Conservation (phyloP, 2,113 vertebrate genomes). For the Procavia capensis region DNA sequence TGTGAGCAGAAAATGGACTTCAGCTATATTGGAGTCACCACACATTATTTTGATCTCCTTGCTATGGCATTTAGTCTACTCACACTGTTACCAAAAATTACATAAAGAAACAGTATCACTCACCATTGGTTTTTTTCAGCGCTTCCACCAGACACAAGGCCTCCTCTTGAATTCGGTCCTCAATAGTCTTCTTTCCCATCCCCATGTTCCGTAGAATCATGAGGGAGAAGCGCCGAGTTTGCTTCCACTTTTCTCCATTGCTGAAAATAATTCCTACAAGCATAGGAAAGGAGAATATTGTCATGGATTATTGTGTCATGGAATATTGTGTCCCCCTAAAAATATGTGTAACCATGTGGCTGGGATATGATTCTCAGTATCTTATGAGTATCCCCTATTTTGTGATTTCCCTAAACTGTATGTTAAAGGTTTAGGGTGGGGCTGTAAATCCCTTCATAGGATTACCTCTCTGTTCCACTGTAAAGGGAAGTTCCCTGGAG, state of each 20-base stretch:
- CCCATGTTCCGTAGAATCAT: constrained; percentile 82
- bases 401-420: too few species aligned
- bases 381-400: too few species aligned
- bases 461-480: too few species aligned
- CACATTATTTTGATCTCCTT: background rate
- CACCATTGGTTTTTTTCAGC: constrained; percentile 80
- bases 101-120: constrained; percentile 13
- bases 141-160: constrained; percentile 77
- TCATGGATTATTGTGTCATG: too few species aligned
- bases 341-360: too few species aligned
- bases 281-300: background rate
- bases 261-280: constrained; percentile 78
- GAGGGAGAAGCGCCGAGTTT: constrained; percentile 79
- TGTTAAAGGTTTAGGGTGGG: too few species aligned
- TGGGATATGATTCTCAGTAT: too few species aligned
- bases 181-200: constrained; percentile 85
- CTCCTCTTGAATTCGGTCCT: constrained; percentile 85
- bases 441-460: too few species aligned
- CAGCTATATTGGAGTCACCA: background rate
- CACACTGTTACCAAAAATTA: background rate
- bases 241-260: constrained; percentile 76
- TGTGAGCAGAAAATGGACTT: background rate
- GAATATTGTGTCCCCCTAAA: too few species aligned
- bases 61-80: background rate
- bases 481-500: too few species aligned